A percentile compares a stretch with the other conserved stretches of the same genome.
phyloP scores from a whole-genome alignment of 2,888 invertebrate genomes.

The Epistrophella euchroma region DNA sequence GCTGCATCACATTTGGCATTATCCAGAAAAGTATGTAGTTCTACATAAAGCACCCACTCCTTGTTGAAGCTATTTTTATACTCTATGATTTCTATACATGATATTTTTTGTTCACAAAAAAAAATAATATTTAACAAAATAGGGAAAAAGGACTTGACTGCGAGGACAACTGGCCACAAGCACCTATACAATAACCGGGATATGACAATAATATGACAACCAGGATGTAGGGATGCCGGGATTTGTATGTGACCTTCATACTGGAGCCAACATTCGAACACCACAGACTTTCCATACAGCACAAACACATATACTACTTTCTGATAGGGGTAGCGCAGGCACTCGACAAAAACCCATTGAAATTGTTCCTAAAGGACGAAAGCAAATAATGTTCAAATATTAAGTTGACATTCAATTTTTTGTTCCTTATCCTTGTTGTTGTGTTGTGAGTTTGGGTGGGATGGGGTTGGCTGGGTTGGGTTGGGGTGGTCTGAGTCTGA shows the following conservation, averaged over 20 bases:
- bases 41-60: conserved; percentile 15
- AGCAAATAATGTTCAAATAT: conserved; percentile 76
- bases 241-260: conserved; percentile 56
- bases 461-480: not conserved
- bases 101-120: conserved; percentile 36
- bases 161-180: conserved; percentile 34
- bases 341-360: conserved; percentile 69
- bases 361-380: conserved; percentile 73
- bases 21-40: conserved; percentile 36
- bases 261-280: conserved; percentile 21
- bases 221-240: conserved; percentile 2
- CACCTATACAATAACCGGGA: conserved; percentile 57
- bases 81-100: conserved; percentile 24
- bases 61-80: conserved; percentile 27
- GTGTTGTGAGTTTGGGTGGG: conserved; percentile 12
- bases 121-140: conserved; percentile 25
- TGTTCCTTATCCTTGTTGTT: conserved; percentile 43
- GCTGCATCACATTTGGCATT: conserved; percentile 72
- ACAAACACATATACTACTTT: conserved; percentile 8
- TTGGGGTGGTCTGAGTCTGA: conserved; percentile 27
- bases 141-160: conserved; percentile 2
- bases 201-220: conserved; percentile 57
- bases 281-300: conserved; percentile 12
- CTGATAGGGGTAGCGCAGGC: not conserved
- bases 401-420: conserved; percentile 73